Conservation (phyloP, 2,113 vertebrate genomes). For the Antigone vipio region DNA sequence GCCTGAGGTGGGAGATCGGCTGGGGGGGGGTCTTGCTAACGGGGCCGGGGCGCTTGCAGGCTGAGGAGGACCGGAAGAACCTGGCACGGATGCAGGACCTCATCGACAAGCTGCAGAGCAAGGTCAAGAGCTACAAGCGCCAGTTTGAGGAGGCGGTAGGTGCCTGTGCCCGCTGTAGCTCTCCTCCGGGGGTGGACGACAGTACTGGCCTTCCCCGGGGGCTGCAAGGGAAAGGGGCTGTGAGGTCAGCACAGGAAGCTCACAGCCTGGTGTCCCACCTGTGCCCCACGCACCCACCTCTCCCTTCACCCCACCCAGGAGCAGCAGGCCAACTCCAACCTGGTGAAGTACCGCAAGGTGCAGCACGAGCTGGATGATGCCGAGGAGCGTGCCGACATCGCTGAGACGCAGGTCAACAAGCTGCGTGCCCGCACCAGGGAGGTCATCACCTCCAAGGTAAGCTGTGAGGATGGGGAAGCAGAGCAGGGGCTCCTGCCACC, state of each 20-base stretch:
- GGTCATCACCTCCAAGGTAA: slow-evolving; percentile 75
- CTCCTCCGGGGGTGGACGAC: neutral
- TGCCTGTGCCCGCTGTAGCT: neutral
- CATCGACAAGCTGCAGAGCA: slow-evolving; percentile 90
- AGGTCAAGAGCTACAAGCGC: slow-evolving; percentile 95
- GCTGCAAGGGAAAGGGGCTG: neutral
- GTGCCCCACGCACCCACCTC: accelerated
- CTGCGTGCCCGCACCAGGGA: slow-evolving; percentile 80
- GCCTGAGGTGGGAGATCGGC: neutral
- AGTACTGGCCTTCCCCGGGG: neutral
- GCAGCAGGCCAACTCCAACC: slow-evolving; percentile 84
- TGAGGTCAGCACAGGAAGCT: accelerated
- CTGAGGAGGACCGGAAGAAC: slow-evolving; percentile 91
- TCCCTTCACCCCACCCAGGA: slow-evolving; percentile 69
- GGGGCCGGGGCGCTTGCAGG: slow-evolving; percentile 54
- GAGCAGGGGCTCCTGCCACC: neutral
- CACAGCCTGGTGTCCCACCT: accelerated
- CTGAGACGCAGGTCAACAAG: slow-evolving; percentile 88
- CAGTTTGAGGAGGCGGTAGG: slow-evolving; percentile 90
- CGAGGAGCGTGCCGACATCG: slow-evolving; percentile 87
- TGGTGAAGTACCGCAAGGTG: slow-evolving; percentile 84
- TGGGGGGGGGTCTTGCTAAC: neutral
- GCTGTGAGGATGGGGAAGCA: neutral
- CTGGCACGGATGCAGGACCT: slow-evolving; percentile 92
- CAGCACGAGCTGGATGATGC: slow-evolving; percentile 90